phyloP scores from a whole-genome alignment of 2,888 invertebrate species.

The Papilio demoleus region DNA sequence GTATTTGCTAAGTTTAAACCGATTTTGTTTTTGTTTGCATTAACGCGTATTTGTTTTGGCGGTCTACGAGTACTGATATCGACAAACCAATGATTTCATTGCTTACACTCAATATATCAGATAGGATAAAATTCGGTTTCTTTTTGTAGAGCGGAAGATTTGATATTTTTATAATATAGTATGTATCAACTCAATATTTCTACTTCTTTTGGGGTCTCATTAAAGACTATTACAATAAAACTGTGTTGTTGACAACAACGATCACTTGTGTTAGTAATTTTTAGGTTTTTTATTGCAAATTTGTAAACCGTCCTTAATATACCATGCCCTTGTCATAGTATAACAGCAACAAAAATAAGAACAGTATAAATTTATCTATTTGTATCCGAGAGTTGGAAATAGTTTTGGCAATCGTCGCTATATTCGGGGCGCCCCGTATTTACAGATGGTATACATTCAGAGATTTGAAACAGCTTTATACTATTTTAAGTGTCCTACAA shows the following conservation, averaged over 20 bases:
- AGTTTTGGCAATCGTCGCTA: conserved; percentile 40
- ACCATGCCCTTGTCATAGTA: conserved; percentile 3
- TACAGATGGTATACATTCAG: conserved; percentile 38
- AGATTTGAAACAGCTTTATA: conserved; percentile 24
- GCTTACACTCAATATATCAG: not conserved
- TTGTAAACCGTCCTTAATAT: not conserved
- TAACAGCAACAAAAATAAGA: not conserved
- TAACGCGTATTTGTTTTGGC: conserved; percentile 1
- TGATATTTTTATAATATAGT: too few relatives aligned
- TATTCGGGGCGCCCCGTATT: conserved; percentile 38
- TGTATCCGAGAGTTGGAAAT: conserved; percentile 35
- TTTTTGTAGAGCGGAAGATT: too few relatives aligned
- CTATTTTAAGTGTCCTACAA: conserved; percentile 15
- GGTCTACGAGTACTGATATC: not conserved
- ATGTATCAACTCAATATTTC: too few relatives aligned
- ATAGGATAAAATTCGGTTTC: too few relatives aligned
- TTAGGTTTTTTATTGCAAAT: too few relatives aligned
- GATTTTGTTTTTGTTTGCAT: conserved; percentile 17
- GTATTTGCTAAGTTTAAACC: conserved; percentile 11
- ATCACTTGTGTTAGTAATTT: not conserved
- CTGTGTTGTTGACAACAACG: not conserved
- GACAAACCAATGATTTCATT: conserved; percentile 10
- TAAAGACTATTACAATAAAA: too few relatives aligned
- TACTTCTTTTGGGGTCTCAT: too few relatives aligned
- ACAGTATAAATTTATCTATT: conserved; percentile 14